Evolutionary conservation across 2,888 invertebrate species (phyloP), one percentile per base, ranked within the genome.

Genomic region (Gastracanthus pulcherrimus): DNA sequence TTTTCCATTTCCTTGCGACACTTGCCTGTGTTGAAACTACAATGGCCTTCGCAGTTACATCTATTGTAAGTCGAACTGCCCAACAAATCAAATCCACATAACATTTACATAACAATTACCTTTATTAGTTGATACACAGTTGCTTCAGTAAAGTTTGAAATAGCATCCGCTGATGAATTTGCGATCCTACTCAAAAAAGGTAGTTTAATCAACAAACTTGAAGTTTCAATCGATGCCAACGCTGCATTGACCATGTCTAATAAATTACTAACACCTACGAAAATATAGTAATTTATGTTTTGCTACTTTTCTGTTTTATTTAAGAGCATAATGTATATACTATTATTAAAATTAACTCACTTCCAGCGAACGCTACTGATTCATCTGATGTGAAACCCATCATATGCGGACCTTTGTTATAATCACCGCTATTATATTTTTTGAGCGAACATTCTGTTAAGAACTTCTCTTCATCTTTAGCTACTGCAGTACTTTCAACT

Each of bases 361-460:
- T 26, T 77, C 31, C 38, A 31, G 38, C 67, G 45, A 82, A 77
- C 4, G 76, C 48, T 11, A 83, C 0, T 9, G 76, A 75, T 67
- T 83, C 83, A 38, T n/a, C n/a, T 23, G 71, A 36, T 81, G 92
- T 92, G 83, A 92, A 92, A 4, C 94, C 94, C 60, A 92, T 85
- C 84, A 94, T 92, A 31, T 91, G 92, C 0, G 94, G 93, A 0
- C 93, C 92, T 87, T 92, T 92, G 23, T 88, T 88, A 82, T 93
- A 93, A 41, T 93, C 87, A 41, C 94, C 93, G 45, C 86, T 84
- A 6, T 84, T 82, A 34, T 93, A 89, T 76, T 92, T 86, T 67
- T 92, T 87, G 55, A 92, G 90, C 0, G 93, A 91, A 16, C 91
- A 89, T 71, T 92, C 90, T 5, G 91, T 87, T 26, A 94, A 85